phyloP scores from a whole-genome alignment of 2,888 invertebrate genomes.

The Brachynemurus nebulosus region DNA sequence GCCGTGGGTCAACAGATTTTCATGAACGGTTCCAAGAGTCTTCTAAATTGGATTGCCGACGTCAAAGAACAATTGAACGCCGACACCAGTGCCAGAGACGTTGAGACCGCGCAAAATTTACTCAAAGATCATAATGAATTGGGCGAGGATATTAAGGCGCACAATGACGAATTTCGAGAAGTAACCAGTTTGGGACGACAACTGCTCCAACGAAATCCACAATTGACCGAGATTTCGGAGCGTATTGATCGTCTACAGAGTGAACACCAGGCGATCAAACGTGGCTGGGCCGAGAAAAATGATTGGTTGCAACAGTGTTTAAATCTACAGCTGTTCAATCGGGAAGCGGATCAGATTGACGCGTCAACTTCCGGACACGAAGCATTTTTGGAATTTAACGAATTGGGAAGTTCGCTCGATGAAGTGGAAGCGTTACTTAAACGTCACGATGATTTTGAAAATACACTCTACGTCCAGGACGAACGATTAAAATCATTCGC shows the following conservation, averaged over 20 bases:
- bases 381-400: constrained; percentile 78
- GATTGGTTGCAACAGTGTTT: constrained; percentile 75
- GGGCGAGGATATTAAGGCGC: constrained; percentile 78
- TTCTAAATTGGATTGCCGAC: constrained; percentile 69
- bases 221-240: constrained; percentile 60
- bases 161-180: constrained; percentile 80
- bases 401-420: constrained; percentile 80
- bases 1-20: constrained; percentile 94
- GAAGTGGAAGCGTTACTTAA: constrained; percentile 86
- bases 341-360: constrained; percentile 95
- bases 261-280: constrained; percentile 60
- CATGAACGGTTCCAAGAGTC: constrained; percentile 65
- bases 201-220: constrained; percentile 57
- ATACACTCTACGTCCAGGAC: constrained; percentile 84
- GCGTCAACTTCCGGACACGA: constrained; percentile 89
- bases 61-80: constrained; percentile 66
- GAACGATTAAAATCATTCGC: constrained; percentile 73
- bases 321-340: constrained; percentile 81
- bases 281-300: constrained; percentile 77
- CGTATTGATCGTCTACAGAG: constrained; percentile 56
- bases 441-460: constrained; percentile 86
- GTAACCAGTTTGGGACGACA: constrained; percentile 67
- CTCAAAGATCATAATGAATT: constrained; percentile 85
- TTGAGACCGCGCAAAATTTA: constrained; percentile 81
- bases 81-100: constrained; percentile 65